These are phyloP conservation scores for Nyctalus aviator DNA, from an alignment of 2,797 vertebrate genomes.

Conservation along the genomic window DNA sequence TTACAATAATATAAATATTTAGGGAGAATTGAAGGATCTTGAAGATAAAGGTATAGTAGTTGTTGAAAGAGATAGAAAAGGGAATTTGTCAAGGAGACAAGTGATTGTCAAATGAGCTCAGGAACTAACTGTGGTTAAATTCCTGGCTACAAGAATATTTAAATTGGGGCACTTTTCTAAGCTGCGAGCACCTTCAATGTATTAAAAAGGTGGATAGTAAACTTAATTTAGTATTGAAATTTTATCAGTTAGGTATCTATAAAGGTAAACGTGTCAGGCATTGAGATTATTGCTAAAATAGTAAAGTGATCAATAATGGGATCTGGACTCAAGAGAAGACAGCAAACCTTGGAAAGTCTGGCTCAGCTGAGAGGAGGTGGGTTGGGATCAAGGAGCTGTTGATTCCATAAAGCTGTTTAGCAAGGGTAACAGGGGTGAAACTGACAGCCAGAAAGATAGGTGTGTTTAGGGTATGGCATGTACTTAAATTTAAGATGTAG, in stretches of 20 bases:
- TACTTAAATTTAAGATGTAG: not conserved
- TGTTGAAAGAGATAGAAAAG: not conserved
- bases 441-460: not conserved
- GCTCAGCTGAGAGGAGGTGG: not conserved
- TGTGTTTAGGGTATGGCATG: not conserved
- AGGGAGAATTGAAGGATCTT: accelerated
- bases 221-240: not conserved
- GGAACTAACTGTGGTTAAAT: not conserved
- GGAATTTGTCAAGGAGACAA: not conserved
- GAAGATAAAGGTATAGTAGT: not conserved
- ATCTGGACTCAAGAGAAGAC: not conserved
- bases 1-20: not conserved
- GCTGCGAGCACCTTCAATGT: not conserved
- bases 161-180: not conserved
- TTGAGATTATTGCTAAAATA: not conserved
- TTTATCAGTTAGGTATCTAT: not conserved
- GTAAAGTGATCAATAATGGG: not conserved
- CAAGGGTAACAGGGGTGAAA: not conserved
- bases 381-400: not conserved
- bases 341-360: not conserved
- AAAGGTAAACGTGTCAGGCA: not conserved
- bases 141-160: not conserved
- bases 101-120: not conserved
- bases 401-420: not conserved
- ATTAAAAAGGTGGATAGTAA: not conserved